Conservation (phyloP, 2,797 vertebrate genomes). For the Leuciscus waleckii region DNA sequence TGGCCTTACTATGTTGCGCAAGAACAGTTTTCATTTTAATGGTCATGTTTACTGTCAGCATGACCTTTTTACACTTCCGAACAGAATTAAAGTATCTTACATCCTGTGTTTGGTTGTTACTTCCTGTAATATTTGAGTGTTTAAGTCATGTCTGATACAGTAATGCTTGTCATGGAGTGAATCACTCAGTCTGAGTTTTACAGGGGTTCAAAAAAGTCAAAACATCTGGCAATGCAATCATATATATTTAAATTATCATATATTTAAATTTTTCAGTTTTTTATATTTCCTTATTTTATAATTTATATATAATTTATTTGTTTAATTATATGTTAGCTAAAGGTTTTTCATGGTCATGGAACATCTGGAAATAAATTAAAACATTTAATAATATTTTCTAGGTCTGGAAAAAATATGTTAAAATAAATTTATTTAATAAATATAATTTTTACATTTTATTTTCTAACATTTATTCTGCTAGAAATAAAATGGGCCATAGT, state of each 20-base stretch:
- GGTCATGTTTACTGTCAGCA: neutral
- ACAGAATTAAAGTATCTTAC: neutral
- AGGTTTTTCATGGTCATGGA: neutral
- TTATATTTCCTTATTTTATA: neutral
- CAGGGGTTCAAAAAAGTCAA: neutral
- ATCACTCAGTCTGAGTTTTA: neutral
- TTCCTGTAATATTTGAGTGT: neutral
- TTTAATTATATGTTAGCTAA: neutral
- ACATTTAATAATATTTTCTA: neutral
- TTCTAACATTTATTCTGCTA: neutral
- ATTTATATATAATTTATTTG: neutral
- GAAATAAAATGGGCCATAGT: neutral
- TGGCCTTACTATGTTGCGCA: neutral
- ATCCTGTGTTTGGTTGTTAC: constrained; percentile 4
- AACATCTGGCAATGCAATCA: neutral
- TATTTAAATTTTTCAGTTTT: too few species aligned
- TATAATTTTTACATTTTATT: neutral
- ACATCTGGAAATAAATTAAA: neutral
- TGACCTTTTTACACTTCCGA: neutral
- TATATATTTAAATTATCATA: too few species aligned
- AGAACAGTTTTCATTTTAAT: constrained; percentile 1
- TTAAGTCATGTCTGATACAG: neutral
- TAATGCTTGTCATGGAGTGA: neutral
- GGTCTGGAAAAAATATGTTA: neutral
- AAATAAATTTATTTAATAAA: neutral